Conservation (phyloP, 2,888 invertebrate species). For the Tiliacea citrago region DNA sequence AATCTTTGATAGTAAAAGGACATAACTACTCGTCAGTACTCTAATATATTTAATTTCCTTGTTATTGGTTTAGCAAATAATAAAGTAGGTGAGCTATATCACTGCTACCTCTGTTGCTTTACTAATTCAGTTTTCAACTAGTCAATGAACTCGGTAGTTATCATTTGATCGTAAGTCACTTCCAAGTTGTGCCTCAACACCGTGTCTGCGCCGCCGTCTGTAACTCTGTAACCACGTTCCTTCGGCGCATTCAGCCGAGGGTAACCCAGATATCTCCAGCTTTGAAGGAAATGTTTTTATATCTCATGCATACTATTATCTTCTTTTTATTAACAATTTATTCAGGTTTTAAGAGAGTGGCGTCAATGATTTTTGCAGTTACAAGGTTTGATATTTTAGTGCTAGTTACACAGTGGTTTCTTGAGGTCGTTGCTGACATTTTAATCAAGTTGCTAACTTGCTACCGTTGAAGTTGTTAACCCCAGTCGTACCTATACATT, state of each 20-base stretch:
- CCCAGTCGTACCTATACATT: neutral
- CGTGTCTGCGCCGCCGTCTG: neutral
- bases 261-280: constrained; percentile 8
- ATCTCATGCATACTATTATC: neutral
- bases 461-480: constrained; percentile 1
- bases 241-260: constrained; percentile 17
- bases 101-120: constrained; percentile 1
- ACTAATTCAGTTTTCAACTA: neutral
- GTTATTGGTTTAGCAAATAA: constrained; percentile 2
- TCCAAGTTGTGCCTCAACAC: constrained; percentile 9
- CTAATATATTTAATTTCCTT: neutral
- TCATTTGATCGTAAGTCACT: neutral
- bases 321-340: no score
- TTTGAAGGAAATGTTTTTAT: neutral
- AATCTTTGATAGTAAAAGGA: neutral
- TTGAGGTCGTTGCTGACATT: neutral
- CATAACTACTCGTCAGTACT: neutral
- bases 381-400: neutral
- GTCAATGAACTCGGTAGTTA: neutral
- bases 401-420: neutral
- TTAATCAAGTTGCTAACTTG: neutral
- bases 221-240: constrained; percentile 7
- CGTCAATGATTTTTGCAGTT: neutral
- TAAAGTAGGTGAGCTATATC: neutral
- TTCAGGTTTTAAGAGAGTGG: neutral